phyloP scores from a whole-genome alignment of 2,888 invertebrate species.

The Scaptomyza cyrtandrae region DNA sequence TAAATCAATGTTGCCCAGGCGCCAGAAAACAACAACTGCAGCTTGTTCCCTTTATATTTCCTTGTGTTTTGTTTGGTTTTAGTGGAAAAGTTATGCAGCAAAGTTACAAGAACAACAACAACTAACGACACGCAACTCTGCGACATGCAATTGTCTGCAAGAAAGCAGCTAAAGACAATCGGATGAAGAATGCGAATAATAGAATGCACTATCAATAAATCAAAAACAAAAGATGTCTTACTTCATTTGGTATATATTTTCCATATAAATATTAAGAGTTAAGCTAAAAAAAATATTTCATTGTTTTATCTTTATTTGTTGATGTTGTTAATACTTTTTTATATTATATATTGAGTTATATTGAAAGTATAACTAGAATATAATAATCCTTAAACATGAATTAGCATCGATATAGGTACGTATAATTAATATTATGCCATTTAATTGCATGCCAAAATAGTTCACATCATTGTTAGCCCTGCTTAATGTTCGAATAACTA shows the following conservation, averaged over 20 bases:
- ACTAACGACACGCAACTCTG: conserved; percentile 38
- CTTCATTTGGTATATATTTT: no score
- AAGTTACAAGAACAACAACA: conserved; percentile 8
- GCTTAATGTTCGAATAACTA: background rate
- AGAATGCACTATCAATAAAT: conserved; percentile 2
- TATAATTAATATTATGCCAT: conserved; percentile 1
- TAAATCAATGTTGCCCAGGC: conserved; percentile 28
- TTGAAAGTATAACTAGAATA: no score
- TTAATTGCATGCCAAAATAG: background rate
- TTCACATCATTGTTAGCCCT: no score
- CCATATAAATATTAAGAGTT: no score
- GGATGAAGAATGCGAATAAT: background rate
- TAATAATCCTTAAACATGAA: no score
- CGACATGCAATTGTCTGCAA: conserved; percentile 33
- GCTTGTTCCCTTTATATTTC: background rate
- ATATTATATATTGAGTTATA: no score
- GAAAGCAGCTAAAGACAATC: conserved; percentile 17
- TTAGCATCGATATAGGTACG: no score
- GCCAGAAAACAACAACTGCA: conserved; percentile 38
- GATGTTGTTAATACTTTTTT: no score
- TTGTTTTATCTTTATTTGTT: no score
- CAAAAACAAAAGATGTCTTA: background rate
- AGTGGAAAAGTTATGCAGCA: conserved; percentile 30
- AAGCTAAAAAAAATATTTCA: no score
- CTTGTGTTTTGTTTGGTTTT: conserved; percentile 8